A percentile compares a stretch with the other conserved stretches of the same genome.
Evolutionary conservation across 2,888 invertebrate species (phyloP).

Genomic region (Cheilosia scutellata): DNA sequence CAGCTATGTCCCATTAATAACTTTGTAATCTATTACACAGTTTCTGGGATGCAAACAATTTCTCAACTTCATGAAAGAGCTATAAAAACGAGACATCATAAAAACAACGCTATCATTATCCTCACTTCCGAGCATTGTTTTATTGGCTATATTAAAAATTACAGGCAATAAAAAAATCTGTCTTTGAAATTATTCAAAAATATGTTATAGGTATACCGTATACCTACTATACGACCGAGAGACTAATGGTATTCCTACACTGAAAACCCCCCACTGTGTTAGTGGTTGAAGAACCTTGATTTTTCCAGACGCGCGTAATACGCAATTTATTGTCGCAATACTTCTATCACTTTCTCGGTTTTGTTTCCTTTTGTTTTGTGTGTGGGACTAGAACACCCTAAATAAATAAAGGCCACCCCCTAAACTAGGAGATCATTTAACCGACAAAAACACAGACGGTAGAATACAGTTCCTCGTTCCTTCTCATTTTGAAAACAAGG

Average conservation of each 20-base stretch:
- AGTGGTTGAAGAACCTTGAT: slow-evolving; percentile 31
- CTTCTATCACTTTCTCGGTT: too few species aligned
- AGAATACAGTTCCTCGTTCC: slow-evolving; percentile 49
- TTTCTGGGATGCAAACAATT: background rate
- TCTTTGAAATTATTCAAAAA: slow-evolving; percentile 6
- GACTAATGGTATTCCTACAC: background rate
- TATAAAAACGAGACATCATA: slow-evolving; percentile 18
- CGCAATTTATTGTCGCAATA: slow-evolving; percentile 7
- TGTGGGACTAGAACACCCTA: slow-evolving; percentile 13
- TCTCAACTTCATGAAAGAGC: background rate
- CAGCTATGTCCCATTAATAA: too few species aligned
- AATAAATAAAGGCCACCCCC: slow-evolving; percentile 49
- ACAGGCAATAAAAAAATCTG: slow-evolving; percentile 43
- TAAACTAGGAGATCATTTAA: slow-evolving; percentile 30
- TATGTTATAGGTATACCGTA: too few species aligned
- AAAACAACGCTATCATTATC: slow-evolving; percentile 19
- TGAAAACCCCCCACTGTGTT: background rate
- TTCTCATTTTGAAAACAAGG: slow-evolving; percentile 40
- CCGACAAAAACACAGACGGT: slow-evolving; percentile 52
- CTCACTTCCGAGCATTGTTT: slow-evolving; percentile 34
- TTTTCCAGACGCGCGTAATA: slow-evolving; percentile 44
- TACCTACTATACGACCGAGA: background rate
- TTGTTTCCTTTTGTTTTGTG: too few species aligned
- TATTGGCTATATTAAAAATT: slow-evolving; percentile 40
- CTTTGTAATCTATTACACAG: too few species aligned